Conservation (phyloP, 2,888 invertebrate genomes). For the Cantharis rufa region DNA sequence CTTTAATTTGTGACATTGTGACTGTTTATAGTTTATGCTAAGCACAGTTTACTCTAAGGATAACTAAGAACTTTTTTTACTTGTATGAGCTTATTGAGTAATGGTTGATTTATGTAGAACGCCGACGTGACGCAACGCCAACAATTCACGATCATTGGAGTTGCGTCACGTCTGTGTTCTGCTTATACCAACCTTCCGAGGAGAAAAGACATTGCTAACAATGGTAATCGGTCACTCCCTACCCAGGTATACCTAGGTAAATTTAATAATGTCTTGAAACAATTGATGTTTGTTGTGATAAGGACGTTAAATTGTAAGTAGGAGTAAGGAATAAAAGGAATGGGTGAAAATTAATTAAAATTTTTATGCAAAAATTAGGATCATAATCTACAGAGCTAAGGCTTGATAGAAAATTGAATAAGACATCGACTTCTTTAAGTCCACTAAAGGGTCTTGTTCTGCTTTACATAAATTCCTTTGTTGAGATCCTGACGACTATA, state of each 20-base stretch:
- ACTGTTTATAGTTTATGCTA: too few relatives aligned
- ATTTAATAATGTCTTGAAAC: background rate
- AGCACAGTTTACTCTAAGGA: too few relatives aligned
- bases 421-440: background rate
- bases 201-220: too few relatives aligned
- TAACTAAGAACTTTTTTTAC: too few relatives aligned
- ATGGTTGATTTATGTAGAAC: too few relatives aligned
- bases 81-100: too few relatives aligned
- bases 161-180: too few relatives aligned
- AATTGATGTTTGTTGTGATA: background rate
- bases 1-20: too few relatives aligned
- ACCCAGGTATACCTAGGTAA: background rate
- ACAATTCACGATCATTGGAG: too few relatives aligned
- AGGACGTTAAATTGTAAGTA: background rate
- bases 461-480: constrained; percentile 3
- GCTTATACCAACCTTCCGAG: too few relatives aligned
- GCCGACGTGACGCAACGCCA: too few relatives aligned
- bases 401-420: background rate
- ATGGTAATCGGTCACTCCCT: background rate
- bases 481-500: background rate
- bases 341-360: background rate
- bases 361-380: background rate
- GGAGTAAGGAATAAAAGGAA: background rate
- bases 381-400: background rate
- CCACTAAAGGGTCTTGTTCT: background rate